These are phyloP conservation scores for Diplodus puntazzo DNA, from an alignment of 2,797 vertebrate genomes.

Conservation along the genomic window DNA sequence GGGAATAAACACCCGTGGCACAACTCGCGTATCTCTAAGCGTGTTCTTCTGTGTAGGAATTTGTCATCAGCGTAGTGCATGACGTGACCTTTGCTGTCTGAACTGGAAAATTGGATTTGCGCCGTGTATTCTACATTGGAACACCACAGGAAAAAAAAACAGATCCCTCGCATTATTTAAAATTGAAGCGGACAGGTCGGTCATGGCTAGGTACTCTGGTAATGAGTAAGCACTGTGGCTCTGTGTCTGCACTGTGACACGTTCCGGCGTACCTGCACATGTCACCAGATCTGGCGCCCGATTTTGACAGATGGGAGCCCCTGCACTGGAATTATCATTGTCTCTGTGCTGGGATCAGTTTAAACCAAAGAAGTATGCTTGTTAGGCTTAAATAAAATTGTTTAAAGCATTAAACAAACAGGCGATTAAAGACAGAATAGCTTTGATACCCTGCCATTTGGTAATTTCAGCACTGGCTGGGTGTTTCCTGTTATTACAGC, in stretches of 20 bases:
- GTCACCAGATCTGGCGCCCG: slow-evolving; percentile 39
- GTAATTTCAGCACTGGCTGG: neutral
- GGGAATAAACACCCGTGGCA: neutral
- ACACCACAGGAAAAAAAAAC: neutral
- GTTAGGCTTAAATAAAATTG: neutral
- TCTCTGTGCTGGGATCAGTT: neutral
- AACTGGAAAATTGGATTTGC: slow-evolving; percentile 7
- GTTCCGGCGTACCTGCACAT: slow-evolving; percentile 24
- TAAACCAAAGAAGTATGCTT: neutral
- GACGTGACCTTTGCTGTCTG: slow-evolving; percentile 27
- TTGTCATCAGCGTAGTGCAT: neutral
- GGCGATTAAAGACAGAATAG: neutral
- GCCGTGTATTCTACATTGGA: neutral
- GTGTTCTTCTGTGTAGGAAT: neutral
- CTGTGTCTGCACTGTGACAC: slow-evolving; percentile 15
- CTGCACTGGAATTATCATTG: slow-evolving; percentile 17
- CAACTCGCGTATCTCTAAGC: neutral
- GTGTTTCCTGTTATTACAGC: slow-evolving; percentile 1
- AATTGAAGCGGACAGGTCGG: slow-evolving; percentile 13
- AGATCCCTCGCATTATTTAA: slow-evolving; percentile 6
- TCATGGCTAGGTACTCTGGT: slow-evolving; percentile 4
- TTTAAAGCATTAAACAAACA: slow-evolving; percentile 2
- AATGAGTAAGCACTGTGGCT: slow-evolving; percentile 32
- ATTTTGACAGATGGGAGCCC: slow-evolving; percentile 24
- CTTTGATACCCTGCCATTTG: neutral